A percentile compares a stretch with the other conserved stretches of the same genome.
phyloP scores from a whole-genome alignment of 2,797 vertebrate genomes.

The Tinamus major region DNA sequence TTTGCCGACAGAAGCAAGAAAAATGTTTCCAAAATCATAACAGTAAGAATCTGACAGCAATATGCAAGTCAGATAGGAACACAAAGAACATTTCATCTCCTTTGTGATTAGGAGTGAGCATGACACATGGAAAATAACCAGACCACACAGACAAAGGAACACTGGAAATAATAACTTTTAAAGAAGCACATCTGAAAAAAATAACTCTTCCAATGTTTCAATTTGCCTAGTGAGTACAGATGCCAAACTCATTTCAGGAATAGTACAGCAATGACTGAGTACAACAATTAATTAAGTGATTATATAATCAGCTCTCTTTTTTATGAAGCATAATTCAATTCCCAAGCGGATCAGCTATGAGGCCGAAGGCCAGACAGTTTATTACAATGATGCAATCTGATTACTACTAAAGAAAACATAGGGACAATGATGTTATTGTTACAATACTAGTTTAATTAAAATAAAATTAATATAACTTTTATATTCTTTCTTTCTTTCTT shows the following conservation, averaged over 20 bases:
- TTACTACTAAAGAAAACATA: slow-evolving; percentile 63
- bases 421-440: slow-evolving; percentile 52
- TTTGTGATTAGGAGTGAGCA: slow-evolving; percentile 49
- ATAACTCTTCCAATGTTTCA: slow-evolving; percentile 35
- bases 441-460: slow-evolving; percentile 67
- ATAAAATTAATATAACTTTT: slow-evolving; percentile 50
- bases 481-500: background rate
- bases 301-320: slow-evolving; percentile 73
- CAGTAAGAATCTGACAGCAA: slow-evolving; percentile 21
- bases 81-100: slow-evolving; percentile 55
- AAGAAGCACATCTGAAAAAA: slow-evolving; percentile 55
- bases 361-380: slow-evolving; percentile 58
- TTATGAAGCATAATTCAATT: slow-evolving; percentile 75
- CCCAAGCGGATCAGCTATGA: slow-evolving; percentile 65
- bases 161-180: slow-evolving; percentile 60
- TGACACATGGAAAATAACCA: slow-evolving; percentile 57
- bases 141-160: slow-evolving; percentile 62
- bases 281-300: slow-evolving; percentile 78
- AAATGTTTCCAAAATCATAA: slow-evolving; percentile 7
- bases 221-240: slow-evolving; percentile 36
- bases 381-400: slow-evolving; percentile 66
- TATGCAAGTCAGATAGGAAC: slow-evolving; percentile 47
- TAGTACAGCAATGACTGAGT: slow-evolving; percentile 69
- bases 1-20: slow-evolving; percentile 31
- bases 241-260: slow-evolving; percentile 70